These are phyloP conservation scores for Anolis carolinensis DNA, from an alignment of 2,113 vertebrate genomes.

Conservation along the genomic window DNA sequence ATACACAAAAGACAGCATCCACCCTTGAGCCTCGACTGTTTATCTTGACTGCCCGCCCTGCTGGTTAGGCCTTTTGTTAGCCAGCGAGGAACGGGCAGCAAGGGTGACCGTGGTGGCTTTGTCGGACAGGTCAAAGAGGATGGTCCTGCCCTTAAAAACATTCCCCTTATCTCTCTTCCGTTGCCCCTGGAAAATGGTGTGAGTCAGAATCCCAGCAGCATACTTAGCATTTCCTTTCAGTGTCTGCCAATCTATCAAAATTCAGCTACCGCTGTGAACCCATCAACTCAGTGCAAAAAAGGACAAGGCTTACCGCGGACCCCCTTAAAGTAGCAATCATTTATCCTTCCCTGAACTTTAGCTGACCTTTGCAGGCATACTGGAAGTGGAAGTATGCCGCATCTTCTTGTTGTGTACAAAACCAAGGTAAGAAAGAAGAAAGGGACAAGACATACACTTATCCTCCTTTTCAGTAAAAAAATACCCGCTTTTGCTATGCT, in stretches of 20 bases:
- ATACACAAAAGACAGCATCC: conserved; percentile 80
- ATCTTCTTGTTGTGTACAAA: conserved; percentile 60
- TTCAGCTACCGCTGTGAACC: conserved; percentile 90
- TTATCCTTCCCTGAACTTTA: conserved; percentile 93
- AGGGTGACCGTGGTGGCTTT: conserved; percentile 75
- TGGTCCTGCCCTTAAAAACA: conserved; percentile 72
- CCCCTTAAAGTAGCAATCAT: conserved; percentile 87
- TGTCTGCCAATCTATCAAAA: conserved; percentile 95
- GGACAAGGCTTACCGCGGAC: conserved; percentile 87
- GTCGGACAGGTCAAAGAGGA: conserved; percentile 71
- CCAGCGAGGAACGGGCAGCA: conserved; percentile 79
- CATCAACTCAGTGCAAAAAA: conserved; percentile 85
- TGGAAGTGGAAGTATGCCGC: conserved; percentile 79
- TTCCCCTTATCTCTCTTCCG: conserved; percentile 65
- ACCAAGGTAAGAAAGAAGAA: background rate
- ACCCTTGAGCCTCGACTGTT: conserved; percentile 81
- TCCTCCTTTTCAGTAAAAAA: conserved; percentile 5
- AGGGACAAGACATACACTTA: background rate
- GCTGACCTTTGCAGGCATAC: conserved; percentile 86
- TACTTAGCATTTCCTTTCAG: conserved; percentile 90
- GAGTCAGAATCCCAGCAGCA: conserved; percentile 73
- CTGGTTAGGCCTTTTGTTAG: conserved; percentile 75
- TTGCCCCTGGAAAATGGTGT: conserved; percentile 74
- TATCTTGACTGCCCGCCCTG: conserved; percentile 80
- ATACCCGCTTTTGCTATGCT: background rate